Evolutionary conservation across 2,797 vertebrate species (phyloP).

Genomic region (Pipistrellus pygmaeus): DNA sequence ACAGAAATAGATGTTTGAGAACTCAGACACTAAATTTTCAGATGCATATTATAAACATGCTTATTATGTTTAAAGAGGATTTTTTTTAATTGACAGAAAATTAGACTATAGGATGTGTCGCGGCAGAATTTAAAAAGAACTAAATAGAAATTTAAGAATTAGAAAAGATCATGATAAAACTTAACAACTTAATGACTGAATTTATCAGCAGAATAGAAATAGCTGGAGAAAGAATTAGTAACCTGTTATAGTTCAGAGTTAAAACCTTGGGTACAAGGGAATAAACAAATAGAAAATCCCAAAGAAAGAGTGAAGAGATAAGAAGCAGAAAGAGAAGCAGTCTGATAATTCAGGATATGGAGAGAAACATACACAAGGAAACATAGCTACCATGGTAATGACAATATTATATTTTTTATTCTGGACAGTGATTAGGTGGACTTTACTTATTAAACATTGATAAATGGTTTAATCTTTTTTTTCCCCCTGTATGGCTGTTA

Average conservation of each 20-base stretch:
- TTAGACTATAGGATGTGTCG: background rate
- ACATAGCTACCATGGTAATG: background rate
- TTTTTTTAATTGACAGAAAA: background rate
- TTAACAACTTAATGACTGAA: background rate
- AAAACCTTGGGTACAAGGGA: background rate
- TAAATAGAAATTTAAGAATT: constrained; percentile 39
- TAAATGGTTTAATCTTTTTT: background rate
- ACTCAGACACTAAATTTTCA: constrained; percentile 41
- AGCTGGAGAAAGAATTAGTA: background rate
- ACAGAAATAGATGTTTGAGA: background rate
- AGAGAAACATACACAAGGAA: background rate
- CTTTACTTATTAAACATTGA: background rate
- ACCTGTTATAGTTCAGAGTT: background rate
- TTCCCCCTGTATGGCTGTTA: background rate
- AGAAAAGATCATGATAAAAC: background rate
- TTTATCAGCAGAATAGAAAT: background rate
- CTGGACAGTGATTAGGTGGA: background rate
- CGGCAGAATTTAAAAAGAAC: background rate
- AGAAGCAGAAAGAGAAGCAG: background rate
- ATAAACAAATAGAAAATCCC: background rate
- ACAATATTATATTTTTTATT: background rate
- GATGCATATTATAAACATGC: background rate
- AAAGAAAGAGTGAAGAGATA: background rate
- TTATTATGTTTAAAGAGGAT: background rate
- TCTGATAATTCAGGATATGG: background rate